Evolutionary conservation across 2,113 vertebrate genomes (phyloP).

Genomic region (Ciconia maguari): DNA sequence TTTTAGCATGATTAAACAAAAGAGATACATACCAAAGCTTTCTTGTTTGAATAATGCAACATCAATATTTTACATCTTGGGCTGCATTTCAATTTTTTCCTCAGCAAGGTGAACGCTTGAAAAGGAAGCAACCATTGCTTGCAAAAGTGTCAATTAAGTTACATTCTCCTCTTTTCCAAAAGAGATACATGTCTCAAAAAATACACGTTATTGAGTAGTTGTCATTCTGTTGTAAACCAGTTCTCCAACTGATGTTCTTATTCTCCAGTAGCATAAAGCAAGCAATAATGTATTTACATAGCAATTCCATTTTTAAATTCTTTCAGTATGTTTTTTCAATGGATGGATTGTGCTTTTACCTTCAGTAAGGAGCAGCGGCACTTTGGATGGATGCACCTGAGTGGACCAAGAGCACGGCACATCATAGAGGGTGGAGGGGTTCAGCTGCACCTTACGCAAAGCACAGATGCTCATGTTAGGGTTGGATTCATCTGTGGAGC

Average conservation of each 20-base stretch:
- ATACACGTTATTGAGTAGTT: background rate
- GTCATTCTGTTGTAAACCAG: constrained; percentile 21
- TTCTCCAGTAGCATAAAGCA: background rate
- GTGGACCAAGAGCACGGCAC: background rate
- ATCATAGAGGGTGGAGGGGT: accelerated
- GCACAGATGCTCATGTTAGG: background rate
- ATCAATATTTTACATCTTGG: constrained; percentile 61
- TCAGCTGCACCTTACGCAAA: background rate
- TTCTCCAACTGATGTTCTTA: background rate
- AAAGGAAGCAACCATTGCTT: constrained; percentile 10
- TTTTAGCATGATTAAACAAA: constrained; percentile 69
- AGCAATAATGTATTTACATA: background rate
- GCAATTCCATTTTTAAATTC: background rate
- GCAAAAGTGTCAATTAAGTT: constrained; percentile 41
- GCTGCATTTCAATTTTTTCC: constrained; percentile 54
- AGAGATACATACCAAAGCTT: constrained; percentile 41
- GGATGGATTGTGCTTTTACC: background rate
- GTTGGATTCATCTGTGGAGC: background rate
- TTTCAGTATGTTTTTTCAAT: background rate
- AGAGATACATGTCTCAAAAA: background rate
- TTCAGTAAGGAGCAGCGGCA: background rate
- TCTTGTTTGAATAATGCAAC: constrained; percentile 56
- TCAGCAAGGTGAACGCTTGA: constrained; percentile 2
- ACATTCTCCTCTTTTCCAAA: constrained; percentile 10
- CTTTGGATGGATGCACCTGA: background rate